Percentiles rank a stretch among this genome's conserved stretches.
Conservation (phyloP, 2,113 vertebrate species). For the Muntiacus muntjak region DNA sequence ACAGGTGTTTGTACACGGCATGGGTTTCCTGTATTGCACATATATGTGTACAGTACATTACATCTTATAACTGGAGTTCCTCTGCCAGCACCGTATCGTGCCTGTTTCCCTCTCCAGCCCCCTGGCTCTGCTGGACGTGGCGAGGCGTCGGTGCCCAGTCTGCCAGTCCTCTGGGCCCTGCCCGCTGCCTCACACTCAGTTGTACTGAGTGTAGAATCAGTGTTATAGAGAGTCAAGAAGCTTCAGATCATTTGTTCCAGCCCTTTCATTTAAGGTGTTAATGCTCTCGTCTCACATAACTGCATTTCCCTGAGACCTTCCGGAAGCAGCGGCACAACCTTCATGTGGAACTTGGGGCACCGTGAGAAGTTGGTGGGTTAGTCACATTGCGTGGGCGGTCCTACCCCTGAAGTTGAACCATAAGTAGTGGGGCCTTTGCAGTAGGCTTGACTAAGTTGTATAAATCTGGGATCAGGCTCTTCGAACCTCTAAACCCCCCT, state of each 20-base stretch:
- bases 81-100: accelerated
- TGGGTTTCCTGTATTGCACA: not conserved
- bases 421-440: not conserved
- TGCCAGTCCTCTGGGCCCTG: not conserved
- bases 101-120: not conserved
- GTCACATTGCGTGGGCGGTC: not conserved
- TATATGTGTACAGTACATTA: not conserved
- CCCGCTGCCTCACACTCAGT: not conserved
- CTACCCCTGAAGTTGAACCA: accelerated
- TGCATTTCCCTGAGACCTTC: not conserved
- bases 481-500: not conserved
- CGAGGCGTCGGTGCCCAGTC: not conserved
- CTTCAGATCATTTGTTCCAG: not conserved
- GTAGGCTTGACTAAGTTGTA: not conserved
- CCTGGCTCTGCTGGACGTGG: not conserved
- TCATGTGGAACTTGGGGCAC: not conserved
- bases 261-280: not conserved
- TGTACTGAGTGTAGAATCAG: not conserved
- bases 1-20: not conserved
- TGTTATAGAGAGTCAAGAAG: not conserved
- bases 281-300: not conserved
- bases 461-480: not conserved
- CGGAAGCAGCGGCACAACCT: not conserved
- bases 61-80: not conserved
- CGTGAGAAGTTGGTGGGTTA: not conserved